Evolutionary conservation across 2,888 invertebrate genomes (phyloP).

Genomic region (Gryllus longicercus): DNA sequence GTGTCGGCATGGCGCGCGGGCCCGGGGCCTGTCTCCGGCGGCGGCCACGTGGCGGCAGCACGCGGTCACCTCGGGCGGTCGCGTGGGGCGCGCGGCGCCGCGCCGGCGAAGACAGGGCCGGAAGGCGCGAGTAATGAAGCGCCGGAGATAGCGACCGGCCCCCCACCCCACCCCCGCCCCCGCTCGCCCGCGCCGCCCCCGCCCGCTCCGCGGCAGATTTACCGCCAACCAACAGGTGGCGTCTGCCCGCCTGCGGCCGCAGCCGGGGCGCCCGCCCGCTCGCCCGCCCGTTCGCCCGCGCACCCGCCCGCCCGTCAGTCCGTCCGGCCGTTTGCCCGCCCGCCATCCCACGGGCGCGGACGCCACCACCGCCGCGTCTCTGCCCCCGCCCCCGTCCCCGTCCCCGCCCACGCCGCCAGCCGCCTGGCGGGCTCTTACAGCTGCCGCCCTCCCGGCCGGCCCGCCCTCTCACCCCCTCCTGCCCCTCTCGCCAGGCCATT

Average conservation of each 20-base stretch:
- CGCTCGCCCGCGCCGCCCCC: background rate
- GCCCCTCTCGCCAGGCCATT: background rate
- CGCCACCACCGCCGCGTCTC: background rate
- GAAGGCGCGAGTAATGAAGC: slow-evolving; percentile 8
- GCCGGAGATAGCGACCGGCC: background rate
- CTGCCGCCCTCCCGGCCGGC: background rate
- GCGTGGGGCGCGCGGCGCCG: too few relatives aligned
- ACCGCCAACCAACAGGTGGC: slow-evolving; percentile 17
- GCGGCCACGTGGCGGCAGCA: too few relatives aligned
- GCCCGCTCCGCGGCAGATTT: background rate
- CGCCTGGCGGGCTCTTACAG: background rate
- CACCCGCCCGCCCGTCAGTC: background rate
- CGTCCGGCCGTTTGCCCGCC: background rate
- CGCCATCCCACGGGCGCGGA: background rate
- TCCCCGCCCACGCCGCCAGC: background rate
- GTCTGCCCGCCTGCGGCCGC: background rate
- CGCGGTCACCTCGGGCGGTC: too few relatives aligned
- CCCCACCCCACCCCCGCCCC: background rate
- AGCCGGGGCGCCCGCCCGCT: background rate
- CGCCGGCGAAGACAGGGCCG: background rate
- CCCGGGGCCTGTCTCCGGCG: too few relatives aligned
- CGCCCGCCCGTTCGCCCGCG: background rate
- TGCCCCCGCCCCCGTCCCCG: background rate
- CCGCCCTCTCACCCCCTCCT: background rate
- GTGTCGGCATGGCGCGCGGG: too few relatives aligned